Base-by-base conservation (phyloP, 2,113 vertebrate genomes). In the Corydoras maculifer region DNA sequence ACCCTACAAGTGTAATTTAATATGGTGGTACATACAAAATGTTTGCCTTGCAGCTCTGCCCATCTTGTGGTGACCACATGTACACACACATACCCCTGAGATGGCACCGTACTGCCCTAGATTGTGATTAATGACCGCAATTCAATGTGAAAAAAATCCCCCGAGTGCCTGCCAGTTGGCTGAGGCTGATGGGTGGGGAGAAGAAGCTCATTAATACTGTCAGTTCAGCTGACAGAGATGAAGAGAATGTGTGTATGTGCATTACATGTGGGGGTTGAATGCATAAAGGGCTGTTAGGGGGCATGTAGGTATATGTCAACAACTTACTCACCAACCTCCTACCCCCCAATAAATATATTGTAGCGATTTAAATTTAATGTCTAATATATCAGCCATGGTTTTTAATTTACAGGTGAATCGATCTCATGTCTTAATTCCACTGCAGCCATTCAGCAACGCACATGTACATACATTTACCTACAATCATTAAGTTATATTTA, bases 111-210 rank as follows among this genome's bases (percentile, higher is more conserved):
- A 86, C 89, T 90, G 87, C 89, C 88, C 84, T 81, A 80, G 87
- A 90, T 93, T 92, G 90, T 90, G 88, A 92, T 92, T 91, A 92
- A 91, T 88, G 88, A 88, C 84, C 78, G 74, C 90, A 91, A 91
- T 92, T 91, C 91, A 91, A 87, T 83, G 87, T 84, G 84, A 86
- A 87, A 88, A 25, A 87, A 90, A 92, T 88, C 86, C 87, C 87
- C 89, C 92, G 92, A 91, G 88, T 84, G 59, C 68, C 81, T 88
- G 91, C 92, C 92, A 93, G 90, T 88, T 90, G 88, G 86, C 86
- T 86, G 80, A 85, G 85, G 78, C 84, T 78, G 87, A 84, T 82
- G 86, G 87, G 68, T 78, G 62, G 65, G 63, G 59, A 79, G 63
- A 75, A 78, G 89, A 91, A 93, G 89, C 89, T 89, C 84, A 88